Percentiles rank a stretch among this genome's conserved stretches.
phyloP scores from a whole-genome alignment of 2,888 invertebrate genomes.

The Lochmaea crataegi region DNA sequence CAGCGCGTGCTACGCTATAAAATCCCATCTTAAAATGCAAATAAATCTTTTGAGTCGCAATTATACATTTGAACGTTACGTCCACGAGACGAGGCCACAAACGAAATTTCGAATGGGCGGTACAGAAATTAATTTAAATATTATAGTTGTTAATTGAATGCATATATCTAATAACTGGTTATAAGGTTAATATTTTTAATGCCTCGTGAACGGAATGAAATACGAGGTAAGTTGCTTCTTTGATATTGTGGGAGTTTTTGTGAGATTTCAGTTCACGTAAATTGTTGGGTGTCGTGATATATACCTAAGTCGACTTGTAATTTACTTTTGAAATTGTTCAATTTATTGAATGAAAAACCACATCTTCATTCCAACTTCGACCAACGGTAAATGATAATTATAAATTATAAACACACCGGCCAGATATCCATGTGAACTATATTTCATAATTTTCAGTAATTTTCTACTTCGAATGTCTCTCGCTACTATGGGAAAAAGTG shows the following conservation, averaged over 20 bases:
- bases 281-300: slow-evolving; percentile 9
- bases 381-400: slow-evolving; percentile 6
- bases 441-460: slow-evolving; percentile 6
- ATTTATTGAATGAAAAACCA: neutral
- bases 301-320: neutral
- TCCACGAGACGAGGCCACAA: slow-evolving; percentile 5
- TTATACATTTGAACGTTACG: slow-evolving; percentile 10
- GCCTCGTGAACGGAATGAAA: neutral
- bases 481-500: neutral
- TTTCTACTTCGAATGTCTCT: neutral
- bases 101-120: slow-evolving; percentile 34
- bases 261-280: slow-evolving; percentile 8
- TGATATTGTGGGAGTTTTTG: slow-evolving; percentile 13
- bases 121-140: slow-evolving; percentile 41
- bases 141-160: slow-evolving; percentile 39
- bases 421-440: neutral
- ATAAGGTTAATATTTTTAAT: slow-evolving; percentile 7
- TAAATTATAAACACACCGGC: neutral
- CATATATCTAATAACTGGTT: slow-evolving; percentile 33
- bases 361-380: neutral
- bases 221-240: neutral
- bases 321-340: slow-evolving; percentile 8
- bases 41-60: neutral
- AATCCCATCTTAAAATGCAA: neutral
- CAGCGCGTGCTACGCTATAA: neutral